Percentiles rank a stretch among this genome's conserved stretches.
phyloP scores from a whole-genome alignment of 2,888 invertebrate species.

The Lamellibrachia columna region DNA sequence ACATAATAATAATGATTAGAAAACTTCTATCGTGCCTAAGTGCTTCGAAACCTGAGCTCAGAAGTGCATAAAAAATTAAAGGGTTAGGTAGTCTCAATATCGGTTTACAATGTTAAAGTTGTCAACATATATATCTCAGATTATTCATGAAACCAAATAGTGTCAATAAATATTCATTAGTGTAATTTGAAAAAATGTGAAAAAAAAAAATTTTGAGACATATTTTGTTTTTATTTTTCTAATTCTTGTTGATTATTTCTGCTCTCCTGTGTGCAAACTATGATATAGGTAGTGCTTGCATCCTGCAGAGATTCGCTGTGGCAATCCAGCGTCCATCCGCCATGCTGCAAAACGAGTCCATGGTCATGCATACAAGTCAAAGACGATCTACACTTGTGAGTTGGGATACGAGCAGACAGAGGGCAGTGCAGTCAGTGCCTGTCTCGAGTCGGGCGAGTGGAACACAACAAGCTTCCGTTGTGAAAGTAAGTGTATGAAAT shows the following conservation, averaged over 20 bases:
- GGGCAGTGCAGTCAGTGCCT: not conserved
- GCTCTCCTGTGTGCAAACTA: not conserved
- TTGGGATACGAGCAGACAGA: not conserved
- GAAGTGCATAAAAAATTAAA: too few relatives aligned
- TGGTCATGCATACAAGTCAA: not conserved
- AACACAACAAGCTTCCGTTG: not conserved
- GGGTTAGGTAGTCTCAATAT: too few relatives aligned
- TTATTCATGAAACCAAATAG: too few relatives aligned
- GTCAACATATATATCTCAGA: too few relatives aligned
- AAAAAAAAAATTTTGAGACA: too few relatives aligned
- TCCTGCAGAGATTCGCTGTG: not conserved
- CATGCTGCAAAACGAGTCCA: not conserved
- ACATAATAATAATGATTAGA: too few relatives aligned
- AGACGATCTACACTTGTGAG: not conserved
- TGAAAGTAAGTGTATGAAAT: not conserved
- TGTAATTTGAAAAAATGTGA: too few relatives aligned
- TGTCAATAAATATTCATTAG: too few relatives aligned
- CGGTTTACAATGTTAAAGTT: too few relatives aligned
- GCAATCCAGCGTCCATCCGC: not conserved
- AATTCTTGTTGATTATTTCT: not conserved
- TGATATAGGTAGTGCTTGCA: not conserved
- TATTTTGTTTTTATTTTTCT: too few relatives aligned
- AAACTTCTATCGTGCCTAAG: too few relatives aligned
- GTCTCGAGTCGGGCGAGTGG: constrained; percentile 12
- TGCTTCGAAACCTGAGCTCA: too few relatives aligned